Conservation (phyloP, 2,888 invertebrate genomes). For the Oeneis ivallda region DNA sequence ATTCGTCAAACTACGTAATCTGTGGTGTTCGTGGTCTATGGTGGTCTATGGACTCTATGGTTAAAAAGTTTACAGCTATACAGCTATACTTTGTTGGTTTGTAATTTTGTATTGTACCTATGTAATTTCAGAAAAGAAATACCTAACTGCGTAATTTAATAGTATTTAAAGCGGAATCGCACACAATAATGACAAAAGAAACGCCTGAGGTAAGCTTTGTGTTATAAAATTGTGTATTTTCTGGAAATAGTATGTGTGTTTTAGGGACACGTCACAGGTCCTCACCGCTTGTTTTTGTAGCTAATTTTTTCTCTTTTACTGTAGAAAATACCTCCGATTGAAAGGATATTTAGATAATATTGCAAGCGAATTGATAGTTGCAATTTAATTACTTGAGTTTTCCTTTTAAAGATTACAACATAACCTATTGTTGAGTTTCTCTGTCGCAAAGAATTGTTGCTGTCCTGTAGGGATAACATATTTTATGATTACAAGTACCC, state of each 20-base stretch:
- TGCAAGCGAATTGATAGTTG: not conserved
- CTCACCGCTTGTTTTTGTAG: constrained; percentile 8
- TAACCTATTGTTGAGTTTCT: not conserved
- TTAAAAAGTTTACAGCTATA: too few species aligned
- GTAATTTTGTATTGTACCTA: not conserved
- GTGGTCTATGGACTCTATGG: too few species aligned
- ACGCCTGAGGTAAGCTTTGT: constrained; percentile 60
- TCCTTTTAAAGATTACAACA: not conserved
- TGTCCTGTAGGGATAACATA: too few species aligned
- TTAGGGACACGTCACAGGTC: constrained; percentile 53
- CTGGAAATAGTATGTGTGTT: constrained; percentile 10
- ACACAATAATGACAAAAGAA: constrained; percentile 55
- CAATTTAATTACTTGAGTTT: not conserved
- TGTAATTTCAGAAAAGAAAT: not conserved
- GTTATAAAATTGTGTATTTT: constrained; percentile 17
- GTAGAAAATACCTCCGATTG: not conserved
- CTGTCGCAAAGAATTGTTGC: too few species aligned
- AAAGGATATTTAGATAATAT: not conserved
- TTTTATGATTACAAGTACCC: too few species aligned
- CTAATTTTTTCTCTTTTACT: not conserved
- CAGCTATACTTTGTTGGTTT: not conserved
- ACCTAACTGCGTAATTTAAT: not conserved
- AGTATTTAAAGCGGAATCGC: not conserved
- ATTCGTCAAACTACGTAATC: too few species aligned
- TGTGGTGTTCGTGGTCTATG: too few species aligned